These are phyloP conservation scores for Mus spicilegus DNA, from an alignment of 2,113 vertebrate species.

Conservation along the genomic window DNA sequence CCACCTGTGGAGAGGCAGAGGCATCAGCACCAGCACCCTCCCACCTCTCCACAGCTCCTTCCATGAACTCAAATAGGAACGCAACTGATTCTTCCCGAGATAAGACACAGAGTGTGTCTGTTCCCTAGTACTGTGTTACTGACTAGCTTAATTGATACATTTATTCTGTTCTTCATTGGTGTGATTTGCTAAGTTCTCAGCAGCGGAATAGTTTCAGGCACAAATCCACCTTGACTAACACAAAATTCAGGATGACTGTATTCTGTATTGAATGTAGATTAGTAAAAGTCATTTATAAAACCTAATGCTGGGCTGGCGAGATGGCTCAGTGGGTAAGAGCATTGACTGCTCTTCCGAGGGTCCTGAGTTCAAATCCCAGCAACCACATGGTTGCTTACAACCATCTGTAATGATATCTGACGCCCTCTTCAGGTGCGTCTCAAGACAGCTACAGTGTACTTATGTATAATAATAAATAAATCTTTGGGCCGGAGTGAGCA, in stretches of 20 bases:
- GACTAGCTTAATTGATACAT: neutral
- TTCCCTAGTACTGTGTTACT: neutral
- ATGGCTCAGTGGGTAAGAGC: too few species aligned
- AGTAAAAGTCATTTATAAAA: conserved; percentile 18
- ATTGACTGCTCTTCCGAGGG: too few species aligned
- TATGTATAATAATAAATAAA: too few species aligned
- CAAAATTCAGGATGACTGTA: neutral
- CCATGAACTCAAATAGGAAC: rapidly evolving
- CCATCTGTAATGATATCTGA: too few species aligned
- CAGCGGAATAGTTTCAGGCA: neutral
- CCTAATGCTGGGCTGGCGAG: too few species aligned
- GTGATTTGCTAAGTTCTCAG: neutral
- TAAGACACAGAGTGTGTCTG: neutral
- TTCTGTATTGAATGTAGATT: neutral
- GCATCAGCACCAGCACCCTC: neutral
- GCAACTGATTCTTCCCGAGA: rapidly evolving
- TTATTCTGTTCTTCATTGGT: neutral
- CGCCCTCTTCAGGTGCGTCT: too few species aligned
- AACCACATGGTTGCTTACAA: too few species aligned
- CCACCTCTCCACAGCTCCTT: neutral
- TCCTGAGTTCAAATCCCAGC: too few species aligned
- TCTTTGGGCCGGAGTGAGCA: too few species aligned
- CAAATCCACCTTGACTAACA: conserved; percentile 27
- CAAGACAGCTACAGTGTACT: too few species aligned
- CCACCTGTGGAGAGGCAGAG: conserved; percentile 89